phyloP scores from a whole-genome alignment of 2,888 invertebrate genomes.

The Aphrophora alni region DNA sequence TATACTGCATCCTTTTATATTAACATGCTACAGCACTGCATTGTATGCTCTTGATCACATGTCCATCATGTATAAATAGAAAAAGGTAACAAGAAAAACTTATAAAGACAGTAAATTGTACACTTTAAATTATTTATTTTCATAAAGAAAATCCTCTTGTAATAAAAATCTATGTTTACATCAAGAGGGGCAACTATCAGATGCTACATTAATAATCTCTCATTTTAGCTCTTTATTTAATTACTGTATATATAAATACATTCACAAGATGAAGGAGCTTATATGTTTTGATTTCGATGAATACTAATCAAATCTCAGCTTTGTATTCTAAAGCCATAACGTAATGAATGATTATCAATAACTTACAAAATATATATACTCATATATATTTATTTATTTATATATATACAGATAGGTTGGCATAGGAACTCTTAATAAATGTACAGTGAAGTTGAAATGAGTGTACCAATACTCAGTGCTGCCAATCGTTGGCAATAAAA shows the following conservation, averaged over 20 bases:
- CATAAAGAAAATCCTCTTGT: conserved; percentile 7
- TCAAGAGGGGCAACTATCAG: background rate
- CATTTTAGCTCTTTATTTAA: background rate
- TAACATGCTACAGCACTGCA: no score
- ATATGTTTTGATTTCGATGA: conserved; percentile 25
- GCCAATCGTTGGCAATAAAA: background rate
- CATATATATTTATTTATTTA: background rate
- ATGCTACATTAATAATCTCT: background rate
- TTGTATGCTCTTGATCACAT: no score
- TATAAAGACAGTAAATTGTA: background rate
- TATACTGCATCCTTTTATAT: no score
- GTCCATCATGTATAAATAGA: no score
- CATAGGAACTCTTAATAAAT: background rate
- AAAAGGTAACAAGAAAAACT: no score
- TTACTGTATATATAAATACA: background rate
- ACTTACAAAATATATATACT: conserved; percentile 24
- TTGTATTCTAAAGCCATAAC: background rate
- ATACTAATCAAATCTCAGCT: conserved; percentile 24
- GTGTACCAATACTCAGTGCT: background rate
- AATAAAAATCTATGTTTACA: background rate
- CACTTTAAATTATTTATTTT: background rate
- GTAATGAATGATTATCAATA: conserved; percentile 22
- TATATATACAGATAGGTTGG: conserved; percentile 5
- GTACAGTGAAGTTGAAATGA: conserved; percentile 2
- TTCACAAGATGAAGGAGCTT: background rate